Evolutionary conservation across 2,888 invertebrate species (phyloP).

Genomic region (Brassicogethes aeneus): DNA sequence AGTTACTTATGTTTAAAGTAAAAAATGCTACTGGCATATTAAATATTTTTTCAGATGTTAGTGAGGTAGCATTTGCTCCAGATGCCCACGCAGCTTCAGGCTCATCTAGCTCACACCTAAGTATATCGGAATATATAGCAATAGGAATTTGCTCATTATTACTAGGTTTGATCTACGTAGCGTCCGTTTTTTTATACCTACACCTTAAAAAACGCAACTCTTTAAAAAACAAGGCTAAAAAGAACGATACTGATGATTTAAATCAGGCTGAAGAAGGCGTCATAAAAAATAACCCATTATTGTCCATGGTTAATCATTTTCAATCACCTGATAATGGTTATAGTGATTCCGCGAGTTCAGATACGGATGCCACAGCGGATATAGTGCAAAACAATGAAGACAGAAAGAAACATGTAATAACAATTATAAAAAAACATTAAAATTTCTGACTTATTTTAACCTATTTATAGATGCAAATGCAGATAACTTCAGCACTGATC

Average conservation of each 20-base stretch:
- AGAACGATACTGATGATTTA: slow-evolving; percentile 29
- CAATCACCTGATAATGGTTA: slow-evolving; percentile 38
- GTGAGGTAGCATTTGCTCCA: slow-evolving; percentile 68
- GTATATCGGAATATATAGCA: slow-evolving; percentile 70
- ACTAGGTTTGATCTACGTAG: slow-evolving; percentile 80
- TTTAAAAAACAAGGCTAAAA: slow-evolving; percentile 25
- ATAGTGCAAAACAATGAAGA: slow-evolving; percentile 34
- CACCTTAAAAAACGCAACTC: slow-evolving; percentile 60
- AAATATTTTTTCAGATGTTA: slow-evolving; percentile 53
- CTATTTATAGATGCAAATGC: slow-evolving; percentile 32
- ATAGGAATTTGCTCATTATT: slow-evolving; percentile 76
- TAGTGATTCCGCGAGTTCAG: slow-evolving; percentile 56
- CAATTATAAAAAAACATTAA: neutral
- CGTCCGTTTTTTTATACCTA: slow-evolving; percentile 74
- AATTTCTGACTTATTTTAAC: neutral
- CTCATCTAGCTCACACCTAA: slow-evolving; percentile 48
- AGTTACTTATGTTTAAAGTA: too few species aligned
- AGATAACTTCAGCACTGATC: slow-evolving; percentile 63
- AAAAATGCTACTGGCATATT: neutral
- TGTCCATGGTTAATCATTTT: slow-evolving; percentile 55
- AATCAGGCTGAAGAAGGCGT: slow-evolving; percentile 55
- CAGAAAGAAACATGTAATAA: slow-evolving; percentile 34
- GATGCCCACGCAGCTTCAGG: slow-evolving; percentile 52
- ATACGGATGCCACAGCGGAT: slow-evolving; percentile 52
- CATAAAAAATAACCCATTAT: slow-evolving; percentile 69